These are phyloP conservation scores for Octopus bimaculoides DNA, from an alignment of 1,140 invertebrate species.

Conservation along the genomic window DNA sequence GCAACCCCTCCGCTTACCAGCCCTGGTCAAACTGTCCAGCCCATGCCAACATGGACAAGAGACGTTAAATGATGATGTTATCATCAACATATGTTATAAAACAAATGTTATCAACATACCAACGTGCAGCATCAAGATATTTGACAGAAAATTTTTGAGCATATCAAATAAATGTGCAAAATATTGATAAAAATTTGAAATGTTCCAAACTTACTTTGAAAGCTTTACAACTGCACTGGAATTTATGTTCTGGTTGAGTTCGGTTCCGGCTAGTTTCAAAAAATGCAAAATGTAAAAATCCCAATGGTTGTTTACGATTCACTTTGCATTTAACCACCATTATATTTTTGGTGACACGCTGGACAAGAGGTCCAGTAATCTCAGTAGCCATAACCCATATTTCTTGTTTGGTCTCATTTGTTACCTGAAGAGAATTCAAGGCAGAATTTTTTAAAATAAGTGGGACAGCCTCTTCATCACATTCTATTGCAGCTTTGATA, in stretches of 20 bases:
- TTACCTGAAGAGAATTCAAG: conserved; percentile 66
- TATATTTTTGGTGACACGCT: conserved; percentile 73
- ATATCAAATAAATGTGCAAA: too few relatives aligned
- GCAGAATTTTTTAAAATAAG: conserved; percentile 68
- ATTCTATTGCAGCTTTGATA: conserved; percentile 69
- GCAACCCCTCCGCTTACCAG: too few relatives aligned
- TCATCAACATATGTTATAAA: too few relatives aligned
- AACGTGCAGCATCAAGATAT: too few relatives aligned
- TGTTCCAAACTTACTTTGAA: conserved; percentile 59
- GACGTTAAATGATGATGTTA: too few relatives aligned
- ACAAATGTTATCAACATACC: too few relatives aligned
- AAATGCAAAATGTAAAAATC: conserved; percentile 73
- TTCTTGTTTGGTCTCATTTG: conserved; percentile 68
- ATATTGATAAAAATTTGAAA: too few relatives aligned
- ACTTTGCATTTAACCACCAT: conserved; percentile 77
- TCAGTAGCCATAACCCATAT: conserved; percentile 68
- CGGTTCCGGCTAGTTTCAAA: conserved; percentile 61
- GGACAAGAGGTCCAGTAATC: conserved; percentile 69
- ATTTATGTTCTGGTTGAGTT: conserved; percentile 63
- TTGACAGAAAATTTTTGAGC: too few relatives aligned
- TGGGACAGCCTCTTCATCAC: conserved; percentile 66
- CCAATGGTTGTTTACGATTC: conserved; percentile 69
- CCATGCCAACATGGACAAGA: too few relatives aligned
- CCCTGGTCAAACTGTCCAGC: too few relatives aligned
- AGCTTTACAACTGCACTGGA: conserved; percentile 67